These are phyloP conservation scores for Mustela lutreola DNA, from an alignment of 2,113 vertebrate genomes.

Conservation along the genomic window DNA sequence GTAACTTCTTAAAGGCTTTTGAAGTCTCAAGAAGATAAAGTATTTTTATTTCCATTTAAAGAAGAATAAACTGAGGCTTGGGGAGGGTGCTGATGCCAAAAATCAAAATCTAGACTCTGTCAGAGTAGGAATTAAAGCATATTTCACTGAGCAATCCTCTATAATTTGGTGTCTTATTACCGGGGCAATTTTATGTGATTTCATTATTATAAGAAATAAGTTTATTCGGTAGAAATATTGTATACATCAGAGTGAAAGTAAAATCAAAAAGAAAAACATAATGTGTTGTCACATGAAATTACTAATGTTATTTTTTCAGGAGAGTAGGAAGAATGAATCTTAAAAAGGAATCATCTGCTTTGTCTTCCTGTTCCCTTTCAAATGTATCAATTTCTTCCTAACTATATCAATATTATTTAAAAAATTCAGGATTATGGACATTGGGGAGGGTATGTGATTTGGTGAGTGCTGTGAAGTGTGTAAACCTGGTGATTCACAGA, in stretches of 20 bases:
- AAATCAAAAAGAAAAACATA: not conserved
- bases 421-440: no score
- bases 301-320: not conserved
- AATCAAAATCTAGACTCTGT: not conserved
- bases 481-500: no score
- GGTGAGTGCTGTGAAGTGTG: no score
- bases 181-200: constrained; percentile 6
- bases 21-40: not conserved
- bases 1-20: not conserved
- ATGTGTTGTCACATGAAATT: not conserved
- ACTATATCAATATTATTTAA: constrained; percentile 71
- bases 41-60: constrained; percentile 40
- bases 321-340: not conserved
- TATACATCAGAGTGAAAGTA: not conserved
- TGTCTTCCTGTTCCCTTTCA: constrained; percentile 17
- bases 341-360: not conserved
- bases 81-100: not conserved
- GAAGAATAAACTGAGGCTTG: not conserved
- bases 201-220: not conserved
- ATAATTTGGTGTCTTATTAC: not conserved
- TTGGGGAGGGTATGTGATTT: no score
- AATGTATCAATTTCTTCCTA: constrained; percentile 9
- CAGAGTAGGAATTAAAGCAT: not conserved
- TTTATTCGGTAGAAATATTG: not conserved
- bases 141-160: not conserved